Base-by-base conservation (phyloP, 1,140 invertebrate genomes). In the Lethocerus indicus region DNA sequence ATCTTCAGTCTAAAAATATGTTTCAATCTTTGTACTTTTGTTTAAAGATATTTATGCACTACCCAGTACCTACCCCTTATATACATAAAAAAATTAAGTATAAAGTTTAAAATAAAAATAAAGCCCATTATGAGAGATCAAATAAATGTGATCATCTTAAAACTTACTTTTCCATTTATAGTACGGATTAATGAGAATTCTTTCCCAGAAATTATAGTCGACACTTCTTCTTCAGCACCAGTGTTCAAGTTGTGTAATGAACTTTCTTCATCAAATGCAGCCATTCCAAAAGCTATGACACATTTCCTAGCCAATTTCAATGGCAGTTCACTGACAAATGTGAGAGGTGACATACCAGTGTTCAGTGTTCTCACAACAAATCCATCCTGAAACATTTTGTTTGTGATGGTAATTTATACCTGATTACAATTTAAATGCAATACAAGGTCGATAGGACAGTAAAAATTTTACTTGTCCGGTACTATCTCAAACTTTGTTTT, bases 161-260 rank as follows among this genome's bases (percentile, higher is more conserved):
- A 46, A 43, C 54, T 56, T 64, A 83, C 78, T 69, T 87, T 88
- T 58, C 87, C 87, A 40, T 76, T 75, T 3, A 71, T 63, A 5
- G 86, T 89, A 59, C 75, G 74, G 1, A 91, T 64, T 20, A 94
- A 61, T 29, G 75, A 78, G 67, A 94, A 92, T 58, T 91, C 87
- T 65, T 89, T 90, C 6, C 85, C 87, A 28, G 80, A 74, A 47
- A 70, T 66, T 20, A 88, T 72, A 21, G 65, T 68, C 1, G 68
- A 68, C 18, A 80, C 68, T 64, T 82, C 79, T 58, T 87, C 83
- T 53, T 83, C 81, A 57, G 71, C 73, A 9, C 72, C 76, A 21
- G 67, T 68, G 60, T 68, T 69, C 47, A 67, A 61, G 50, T 65
- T 68, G 59, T 65, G 68, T 50, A 61, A 60, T 27, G 56, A 49